Evolutionary conservation across 2,113 vertebrate species (phyloP).

Genomic region (Strix uralensis): DNA sequence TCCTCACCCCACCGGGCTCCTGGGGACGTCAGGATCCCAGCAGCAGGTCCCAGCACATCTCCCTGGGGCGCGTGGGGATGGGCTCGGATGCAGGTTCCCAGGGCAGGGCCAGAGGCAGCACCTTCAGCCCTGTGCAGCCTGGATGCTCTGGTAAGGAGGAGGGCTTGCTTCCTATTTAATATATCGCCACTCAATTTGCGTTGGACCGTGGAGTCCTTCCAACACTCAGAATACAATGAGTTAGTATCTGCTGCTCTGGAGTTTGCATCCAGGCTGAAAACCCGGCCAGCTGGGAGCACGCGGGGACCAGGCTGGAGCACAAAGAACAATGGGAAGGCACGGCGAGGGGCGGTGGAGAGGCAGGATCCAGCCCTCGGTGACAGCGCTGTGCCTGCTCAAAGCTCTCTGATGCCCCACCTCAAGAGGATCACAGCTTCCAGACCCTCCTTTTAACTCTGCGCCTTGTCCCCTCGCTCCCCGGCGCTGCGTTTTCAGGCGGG

Average conservation of each 20-base stretch:
- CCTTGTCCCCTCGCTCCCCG: neutral
- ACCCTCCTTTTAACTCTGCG: slow-evolving; percentile 33
- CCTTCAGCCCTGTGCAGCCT: rapidly evolving
- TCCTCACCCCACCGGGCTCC: rapidly evolving
- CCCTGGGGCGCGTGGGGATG: neutral
- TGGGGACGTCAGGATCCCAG: neutral
- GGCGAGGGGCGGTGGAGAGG: neutral
- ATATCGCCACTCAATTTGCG: neutral
- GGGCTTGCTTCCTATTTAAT: neutral
- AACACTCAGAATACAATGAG: neutral
- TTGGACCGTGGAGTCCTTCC: slow-evolving; percentile 15
- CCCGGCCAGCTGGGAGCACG: slow-evolving; percentile 42
- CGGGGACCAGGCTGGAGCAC: neutral
- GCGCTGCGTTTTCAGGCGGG: rapidly evolving
- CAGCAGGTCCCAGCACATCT: neutral
- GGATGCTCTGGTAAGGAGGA: neutral
- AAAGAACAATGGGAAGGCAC: slow-evolving; percentile 21
- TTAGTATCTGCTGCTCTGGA: slow-evolving; percentile 21
- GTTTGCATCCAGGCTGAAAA: neutral
- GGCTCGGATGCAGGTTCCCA: neutral
- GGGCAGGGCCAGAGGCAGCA: neutral
- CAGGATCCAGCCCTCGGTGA: neutral
- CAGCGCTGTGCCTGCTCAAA: neutral
- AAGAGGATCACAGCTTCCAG: slow-evolving; percentile 38
- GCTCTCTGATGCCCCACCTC: neutral